Conservation (phyloP, 2,797 vertebrate genomes). For the Clarias pachynema region DNA sequence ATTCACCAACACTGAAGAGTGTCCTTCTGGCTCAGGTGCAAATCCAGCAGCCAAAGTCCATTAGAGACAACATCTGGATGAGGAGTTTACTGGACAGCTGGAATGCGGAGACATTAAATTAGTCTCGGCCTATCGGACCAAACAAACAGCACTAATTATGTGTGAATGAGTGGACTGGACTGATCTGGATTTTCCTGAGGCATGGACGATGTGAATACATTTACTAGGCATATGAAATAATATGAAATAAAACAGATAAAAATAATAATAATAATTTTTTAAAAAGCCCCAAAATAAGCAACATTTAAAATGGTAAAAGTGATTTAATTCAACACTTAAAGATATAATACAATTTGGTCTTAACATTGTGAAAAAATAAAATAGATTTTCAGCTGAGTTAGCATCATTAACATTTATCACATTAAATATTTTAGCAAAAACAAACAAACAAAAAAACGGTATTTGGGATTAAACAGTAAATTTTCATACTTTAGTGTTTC, state of each 20-base stretch:
- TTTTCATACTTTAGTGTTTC: neutral
- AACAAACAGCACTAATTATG: slow-evolving; percentile 19
- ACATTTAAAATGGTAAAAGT: too few species aligned
- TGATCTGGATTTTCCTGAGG: neutral
- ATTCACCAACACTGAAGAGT: neutral
- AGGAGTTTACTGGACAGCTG: slow-evolving; percentile 8
- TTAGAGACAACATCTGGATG: slow-evolving; percentile 23
- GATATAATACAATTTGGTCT: neutral
- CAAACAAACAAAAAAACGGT: too few species aligned
- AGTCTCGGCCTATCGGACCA: slow-evolving; percentile 8
- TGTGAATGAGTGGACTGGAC: neutral
- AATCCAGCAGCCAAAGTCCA: slow-evolving; percentile 14
- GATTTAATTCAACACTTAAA: too few species aligned
- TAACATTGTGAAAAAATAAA: neutral
- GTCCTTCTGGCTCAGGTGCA: neutral
- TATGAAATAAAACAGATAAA: too few species aligned
- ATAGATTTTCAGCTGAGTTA: neutral
- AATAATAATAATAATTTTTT: too few species aligned
- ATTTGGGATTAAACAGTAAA: neutral
- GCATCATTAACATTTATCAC: neutral
- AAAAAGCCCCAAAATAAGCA: too few species aligned
- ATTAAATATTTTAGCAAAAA: neutral
- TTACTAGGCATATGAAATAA: neutral
- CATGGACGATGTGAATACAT: neutral
- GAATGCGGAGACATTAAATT: slow-evolving; percentile 14